These are phyloP conservation scores for Pseudochaenichthys georgianus DNA, from an alignment of 2,797 vertebrate species.

Conservation along the genomic window DNA sequence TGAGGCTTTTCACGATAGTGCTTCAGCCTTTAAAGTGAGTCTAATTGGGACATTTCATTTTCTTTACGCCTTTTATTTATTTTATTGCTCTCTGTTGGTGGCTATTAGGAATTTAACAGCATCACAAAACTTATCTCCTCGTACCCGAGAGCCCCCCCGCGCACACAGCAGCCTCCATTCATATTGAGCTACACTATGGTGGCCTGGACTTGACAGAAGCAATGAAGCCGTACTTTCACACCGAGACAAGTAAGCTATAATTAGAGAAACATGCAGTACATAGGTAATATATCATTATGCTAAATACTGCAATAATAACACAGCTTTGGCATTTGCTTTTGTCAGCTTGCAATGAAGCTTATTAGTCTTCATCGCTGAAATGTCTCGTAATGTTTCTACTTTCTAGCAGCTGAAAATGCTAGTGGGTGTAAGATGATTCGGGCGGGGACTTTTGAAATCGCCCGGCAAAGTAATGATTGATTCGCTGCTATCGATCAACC, in stretches of 20 bases:
- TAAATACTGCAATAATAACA: conserved; percentile 63
- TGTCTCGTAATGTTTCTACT: conserved; percentile 16
- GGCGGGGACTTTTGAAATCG: conserved; percentile 26
- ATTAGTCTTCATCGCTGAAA: conserved; percentile 52
- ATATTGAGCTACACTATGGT: conserved; percentile 28
- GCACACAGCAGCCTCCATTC: conserved; percentile 1
- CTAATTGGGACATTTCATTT: conserved; percentile 63
- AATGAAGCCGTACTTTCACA: conserved; percentile 45
- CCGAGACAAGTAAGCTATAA: conserved; percentile 50
- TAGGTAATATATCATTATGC: conserved; percentile 53
- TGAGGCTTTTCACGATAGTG: conserved; percentile 25
- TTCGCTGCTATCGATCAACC: conserved; percentile 56
- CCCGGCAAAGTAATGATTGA: conserved; percentile 59
- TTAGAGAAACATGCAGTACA: conserved; percentile 55
- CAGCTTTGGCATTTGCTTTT: conserved; percentile 57
- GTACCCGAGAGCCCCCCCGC: neutral
- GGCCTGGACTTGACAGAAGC: conserved; percentile 55
- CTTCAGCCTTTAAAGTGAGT: conserved; percentile 50
- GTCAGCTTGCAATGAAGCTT: conserved; percentile 23
- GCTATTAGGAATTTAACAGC: conserved; percentile 51
- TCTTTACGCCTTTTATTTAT: conserved; percentile 58
- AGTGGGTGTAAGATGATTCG: neutral
- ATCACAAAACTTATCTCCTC: conserved; percentile 32
- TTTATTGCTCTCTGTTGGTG: conserved; percentile 60
- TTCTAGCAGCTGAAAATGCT: conserved; percentile 23